Conservation (phyloP, 2,113 vertebrate species). For the Oxyura jamaicensis region DNA sequence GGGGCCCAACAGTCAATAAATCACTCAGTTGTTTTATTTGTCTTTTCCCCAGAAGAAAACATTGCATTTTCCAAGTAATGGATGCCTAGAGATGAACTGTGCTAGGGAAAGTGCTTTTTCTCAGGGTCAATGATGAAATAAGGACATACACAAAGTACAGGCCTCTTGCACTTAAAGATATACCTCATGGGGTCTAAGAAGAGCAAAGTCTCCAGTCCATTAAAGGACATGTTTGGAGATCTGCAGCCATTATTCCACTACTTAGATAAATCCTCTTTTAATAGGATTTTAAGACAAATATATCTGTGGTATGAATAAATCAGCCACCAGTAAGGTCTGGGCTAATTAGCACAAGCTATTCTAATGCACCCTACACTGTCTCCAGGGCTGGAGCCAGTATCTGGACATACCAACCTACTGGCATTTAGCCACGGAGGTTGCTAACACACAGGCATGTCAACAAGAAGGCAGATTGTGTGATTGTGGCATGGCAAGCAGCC, state of each 20-base stretch:
- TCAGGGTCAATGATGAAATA: background rate
- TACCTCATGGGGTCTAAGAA: background rate
- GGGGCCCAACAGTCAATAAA: background rate
- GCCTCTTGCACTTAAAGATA: background rate
- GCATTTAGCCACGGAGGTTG: slow-evolving; percentile 4
- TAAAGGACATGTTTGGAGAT: background rate
- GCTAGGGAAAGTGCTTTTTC: background rate
- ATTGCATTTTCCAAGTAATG: background rate
- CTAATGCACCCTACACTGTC: background rate
- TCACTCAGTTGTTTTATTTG: background rate
- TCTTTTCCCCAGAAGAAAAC: background rate
- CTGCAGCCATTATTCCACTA: background rate
- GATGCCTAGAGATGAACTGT: background rate
- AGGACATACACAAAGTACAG: background rate
- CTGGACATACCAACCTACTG: background rate
- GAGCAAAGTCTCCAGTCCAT: background rate
- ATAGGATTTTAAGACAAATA: background rate
- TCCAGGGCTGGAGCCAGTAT: background rate
- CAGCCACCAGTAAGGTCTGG: background rate
- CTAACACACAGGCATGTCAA: background rate
- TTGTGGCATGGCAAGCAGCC: background rate
- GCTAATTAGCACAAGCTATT: background rate
- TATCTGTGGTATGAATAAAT: background rate
- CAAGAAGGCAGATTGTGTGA: background rate
- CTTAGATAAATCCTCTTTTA: background rate